Conservation (phyloP, 2,113 vertebrate species). For the Progne subis region DNA sequence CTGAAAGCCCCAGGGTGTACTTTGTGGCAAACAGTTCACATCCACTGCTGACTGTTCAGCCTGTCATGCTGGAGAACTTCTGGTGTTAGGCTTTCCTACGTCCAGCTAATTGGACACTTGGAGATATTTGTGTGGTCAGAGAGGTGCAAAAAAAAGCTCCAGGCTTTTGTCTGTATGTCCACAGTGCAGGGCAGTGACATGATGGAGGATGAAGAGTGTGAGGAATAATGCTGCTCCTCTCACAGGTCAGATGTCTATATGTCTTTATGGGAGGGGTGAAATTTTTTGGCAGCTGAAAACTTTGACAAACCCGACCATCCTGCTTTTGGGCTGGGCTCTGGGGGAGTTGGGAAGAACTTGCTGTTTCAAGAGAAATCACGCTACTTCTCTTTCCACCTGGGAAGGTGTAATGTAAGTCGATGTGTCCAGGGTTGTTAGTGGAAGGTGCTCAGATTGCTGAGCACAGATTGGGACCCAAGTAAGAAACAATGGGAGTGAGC, state of each 20-base stretch:
- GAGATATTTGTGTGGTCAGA: neutral
- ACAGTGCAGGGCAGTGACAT: neutral
- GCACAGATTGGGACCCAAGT: neutral
- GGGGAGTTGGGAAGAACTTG: neutral
- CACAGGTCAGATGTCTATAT: neutral
- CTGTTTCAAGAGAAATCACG: neutral
- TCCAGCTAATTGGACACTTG: neutral
- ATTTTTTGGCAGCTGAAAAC: neutral
- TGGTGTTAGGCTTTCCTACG: neutral
- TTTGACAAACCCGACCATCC: neutral
- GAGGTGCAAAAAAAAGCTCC: neutral
- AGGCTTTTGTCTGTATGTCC: neutral
- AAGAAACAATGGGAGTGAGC: neutral
- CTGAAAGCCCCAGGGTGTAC: neutral
- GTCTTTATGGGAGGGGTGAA: neutral
- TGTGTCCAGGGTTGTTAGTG: neutral
- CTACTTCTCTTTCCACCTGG: neutral
- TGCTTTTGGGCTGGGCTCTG: neutral
- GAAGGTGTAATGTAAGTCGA: fast-evolving
- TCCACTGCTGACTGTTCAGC: neutral
- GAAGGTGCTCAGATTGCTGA: neutral
- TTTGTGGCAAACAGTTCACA: neutral
- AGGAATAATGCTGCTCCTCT: neutral
- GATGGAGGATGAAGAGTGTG: neutral
- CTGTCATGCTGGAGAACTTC: neutral